Evolutionary conservation across 2,797 vertebrate genomes (phyloP), one percentile per base, ranked within the genome.

Genomic region (Rhinophrynus dorsalis): DNA sequence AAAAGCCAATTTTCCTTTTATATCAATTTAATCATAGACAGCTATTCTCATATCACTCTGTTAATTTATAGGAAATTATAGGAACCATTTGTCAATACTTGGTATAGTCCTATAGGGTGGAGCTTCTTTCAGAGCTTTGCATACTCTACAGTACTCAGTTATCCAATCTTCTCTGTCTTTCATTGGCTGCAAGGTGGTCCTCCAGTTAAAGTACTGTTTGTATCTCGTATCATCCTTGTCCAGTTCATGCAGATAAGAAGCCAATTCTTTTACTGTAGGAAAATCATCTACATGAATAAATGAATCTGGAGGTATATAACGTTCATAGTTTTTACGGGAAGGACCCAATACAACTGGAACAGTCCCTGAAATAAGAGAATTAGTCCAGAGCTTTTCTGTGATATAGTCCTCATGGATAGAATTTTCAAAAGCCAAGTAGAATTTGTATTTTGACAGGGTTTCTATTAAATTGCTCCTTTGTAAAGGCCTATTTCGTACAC

Each of bases 251-350:
- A 67, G 51, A 56, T 67, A 67, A 8, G 9, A 8, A 20, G 61
- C 58, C 21, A 52, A 24, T 33, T 47, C 64, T 8, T 37, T 9
- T 3, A 40, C 17, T 47, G 52, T 45, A 11, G 51, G 17, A 20
- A 67, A 67, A 10, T 67, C 64, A 27, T 67, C 52, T 5, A 67
- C 52, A n/a, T 67, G 64, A 6, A 67, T 67, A 27, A 67, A 67
- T 17, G 64, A 57, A 6, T 57, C 52, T 5, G 52, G 30, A 5
- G 64, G 64, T n/a, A 57, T 33, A 20, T 37, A 67, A 7, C 64
- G 64, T 17, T 67, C 64, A 57, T 67, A 67, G 11, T 67, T 67
- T n/a, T 15, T 8, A n/a, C 63, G 27, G 5, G 63, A 8, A 11
- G 63, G 63, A 32, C 63, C 63, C 63, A 67, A 2, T 4, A 67